Percentiles rank a stretch among this genome's conserved stretches.
These are phyloP conservation scores for Albula goreensis DNA, from an alignment of 2,113 vertebrate species.

Conservation along the genomic window DNA sequence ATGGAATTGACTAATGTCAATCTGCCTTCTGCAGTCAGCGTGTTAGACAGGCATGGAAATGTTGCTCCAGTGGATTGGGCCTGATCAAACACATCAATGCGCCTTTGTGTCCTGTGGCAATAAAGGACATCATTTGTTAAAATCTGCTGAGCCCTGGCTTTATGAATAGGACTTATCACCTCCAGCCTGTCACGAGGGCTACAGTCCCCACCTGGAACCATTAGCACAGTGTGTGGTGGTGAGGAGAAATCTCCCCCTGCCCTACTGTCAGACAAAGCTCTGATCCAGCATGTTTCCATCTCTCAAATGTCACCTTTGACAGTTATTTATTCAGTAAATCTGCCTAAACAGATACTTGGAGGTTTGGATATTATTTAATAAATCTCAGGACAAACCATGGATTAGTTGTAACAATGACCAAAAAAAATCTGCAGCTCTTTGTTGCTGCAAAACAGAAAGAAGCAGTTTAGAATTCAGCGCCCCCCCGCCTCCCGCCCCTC, in stretches of 20 bases:
- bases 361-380: neutral
- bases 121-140: slow-evolving; percentile 42
- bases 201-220: slow-evolving; percentile 51
- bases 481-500: neutral
- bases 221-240: slow-evolving; percentile 35
- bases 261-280: neutral
- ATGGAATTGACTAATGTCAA: neutral
- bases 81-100: neutral
- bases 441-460: neutral
- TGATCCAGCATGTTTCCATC: neutral
- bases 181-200: slow-evolving; percentile 40
- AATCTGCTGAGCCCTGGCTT: slow-evolving; percentile 59
- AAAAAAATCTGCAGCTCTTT: neutral
- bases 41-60: neutral
- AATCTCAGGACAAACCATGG: neutral
- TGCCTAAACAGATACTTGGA: neutral
- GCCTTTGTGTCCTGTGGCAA: neutral
- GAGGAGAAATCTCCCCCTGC: neutral
- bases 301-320: neutral
- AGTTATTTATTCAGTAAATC: neutral
- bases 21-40: neutral
- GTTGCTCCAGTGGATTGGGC: neutral
- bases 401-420: neutral
- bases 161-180: slow-evolving; percentile 45
- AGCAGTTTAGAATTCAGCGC: neutral